These are phyloP conservation scores for Etheostoma perlongum DNA, from an alignment of 2,797 vertebrate genomes.

Conservation along the genomic window DNA sequence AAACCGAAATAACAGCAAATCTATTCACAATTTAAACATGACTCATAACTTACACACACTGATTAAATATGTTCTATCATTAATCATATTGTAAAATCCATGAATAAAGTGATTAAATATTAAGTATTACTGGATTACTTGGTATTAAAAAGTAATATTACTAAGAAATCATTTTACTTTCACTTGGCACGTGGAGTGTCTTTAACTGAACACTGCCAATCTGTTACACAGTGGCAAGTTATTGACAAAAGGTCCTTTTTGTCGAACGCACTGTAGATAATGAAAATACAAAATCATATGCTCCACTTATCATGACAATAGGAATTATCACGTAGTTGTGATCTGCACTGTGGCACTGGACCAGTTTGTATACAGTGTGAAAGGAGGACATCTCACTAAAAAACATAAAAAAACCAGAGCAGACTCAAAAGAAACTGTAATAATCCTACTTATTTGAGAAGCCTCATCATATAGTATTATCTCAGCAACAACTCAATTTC, in stretches of 20 bases:
- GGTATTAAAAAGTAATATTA: background rate
- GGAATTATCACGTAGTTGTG: conserved; percentile 27
- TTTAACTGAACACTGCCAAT: background rate
- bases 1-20: background rate
- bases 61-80: background rate
- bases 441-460: conserved; percentile 49
- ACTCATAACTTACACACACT: background rate
- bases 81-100: background rate
- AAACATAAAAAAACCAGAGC: conserved; percentile 22
- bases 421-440: conserved; percentile 38
- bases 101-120: background rate
- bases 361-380: conserved; percentile 22
- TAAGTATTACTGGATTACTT: background rate
- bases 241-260: conserved; percentile 15
- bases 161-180: background rate
- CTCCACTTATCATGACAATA: background rate
- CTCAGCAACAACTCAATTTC: conserved; percentile 69
- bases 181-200: background rate
- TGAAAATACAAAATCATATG: conserved; percentile 15
- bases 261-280: conserved; percentile 1
- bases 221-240: background rate
- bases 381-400: conserved; percentile 2
- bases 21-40: background rate
- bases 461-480: conserved; percentile 56
- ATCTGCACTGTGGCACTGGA: conserved; percentile 18